Evolutionary conservation across 2,888 invertebrate species (phyloP).

Genomic region (Heliconius aoede): DNA sequence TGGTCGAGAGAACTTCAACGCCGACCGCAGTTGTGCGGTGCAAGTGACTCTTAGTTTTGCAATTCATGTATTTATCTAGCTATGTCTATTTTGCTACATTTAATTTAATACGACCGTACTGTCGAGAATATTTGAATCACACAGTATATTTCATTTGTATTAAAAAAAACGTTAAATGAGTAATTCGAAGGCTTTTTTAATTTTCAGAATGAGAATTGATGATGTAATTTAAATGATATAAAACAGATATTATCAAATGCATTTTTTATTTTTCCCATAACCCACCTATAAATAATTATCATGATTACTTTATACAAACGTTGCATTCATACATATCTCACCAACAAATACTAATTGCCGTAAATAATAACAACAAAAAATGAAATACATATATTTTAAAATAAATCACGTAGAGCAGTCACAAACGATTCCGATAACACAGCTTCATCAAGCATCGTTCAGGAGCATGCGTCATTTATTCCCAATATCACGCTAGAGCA

Average conservation of each 20-base stretch:
- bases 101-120: not conserved
- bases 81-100: conserved; percentile 22
- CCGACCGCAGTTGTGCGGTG: conserved; percentile 23
- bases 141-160: not conserved
- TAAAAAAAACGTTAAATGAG: not conserved
- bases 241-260: too few species aligned
- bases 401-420: conserved; percentile 15
- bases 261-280: too few species aligned
- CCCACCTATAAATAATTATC: not conserved
- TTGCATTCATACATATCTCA: not conserved
- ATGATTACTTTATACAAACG: not conserved
- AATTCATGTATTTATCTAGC: conserved; percentile 13
- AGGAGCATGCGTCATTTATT: conserved; percentile 41
- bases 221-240: too few species aligned
- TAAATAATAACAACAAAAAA: not conserved
- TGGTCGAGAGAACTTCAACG: conserved; percentile 27
- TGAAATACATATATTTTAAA: not conserved
- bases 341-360: not conserved
- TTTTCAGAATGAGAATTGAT: too few species aligned
- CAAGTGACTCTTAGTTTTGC: conserved; percentile 23
- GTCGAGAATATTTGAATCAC: not conserved
- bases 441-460: conserved; percentile 36
- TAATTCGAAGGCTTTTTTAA: not conserved
- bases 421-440: conserved; percentile 32
- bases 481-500: conserved; percentile 41